These are phyloP conservation scores for Pterobdella sp. DNA, from an alignment of 2,888 invertebrate genomes.

Conservation along the genomic window DNA sequence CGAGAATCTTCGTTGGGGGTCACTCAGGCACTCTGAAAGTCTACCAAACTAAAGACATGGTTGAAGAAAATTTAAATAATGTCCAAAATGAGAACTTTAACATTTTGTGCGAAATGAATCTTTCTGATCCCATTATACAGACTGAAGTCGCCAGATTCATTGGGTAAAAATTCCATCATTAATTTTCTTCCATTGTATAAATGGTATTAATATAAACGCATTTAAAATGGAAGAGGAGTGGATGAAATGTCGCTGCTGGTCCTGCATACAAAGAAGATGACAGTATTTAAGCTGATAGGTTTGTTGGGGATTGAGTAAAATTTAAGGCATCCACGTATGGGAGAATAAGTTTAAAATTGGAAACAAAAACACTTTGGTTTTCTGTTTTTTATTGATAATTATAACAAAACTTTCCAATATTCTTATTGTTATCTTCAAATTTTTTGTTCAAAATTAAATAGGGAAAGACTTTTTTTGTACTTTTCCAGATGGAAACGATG, in stretches of 20 bases:
- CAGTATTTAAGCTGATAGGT: background rate
- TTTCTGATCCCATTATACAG: conserved; percentile 70
- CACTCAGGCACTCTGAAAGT: conserved; percentile 73
- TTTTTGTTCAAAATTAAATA: too few species aligned
- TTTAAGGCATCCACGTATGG: too few species aligned
- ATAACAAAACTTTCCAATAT: too few species aligned
- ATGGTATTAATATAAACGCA: background rate
- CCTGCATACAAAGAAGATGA: conserved; percentile 1
- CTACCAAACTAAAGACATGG: conserved; percentile 52
- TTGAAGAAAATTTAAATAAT: background rate
- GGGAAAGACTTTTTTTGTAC: too few species aligned
- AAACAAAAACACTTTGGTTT: too few species aligned
- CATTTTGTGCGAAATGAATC: conserved; percentile 67
- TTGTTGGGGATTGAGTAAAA: too few species aligned
- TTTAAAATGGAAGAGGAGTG: background rate
- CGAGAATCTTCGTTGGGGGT: conserved; percentile 70
- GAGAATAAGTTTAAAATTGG: too few species aligned
- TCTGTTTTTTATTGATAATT: too few species aligned
- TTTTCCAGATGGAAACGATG: too few species aligned
- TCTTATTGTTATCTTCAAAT: too few species aligned
- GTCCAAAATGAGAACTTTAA: conserved; percentile 43
- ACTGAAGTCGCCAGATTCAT: conserved; percentile 74
- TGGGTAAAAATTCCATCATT: conserved; percentile 60
- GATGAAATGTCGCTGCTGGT: background rate
- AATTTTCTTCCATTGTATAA: background rate